Evolutionary conservation across 1,140 invertebrate genomes (phyloP).

Genomic region (Bombyx mandarina): DNA sequence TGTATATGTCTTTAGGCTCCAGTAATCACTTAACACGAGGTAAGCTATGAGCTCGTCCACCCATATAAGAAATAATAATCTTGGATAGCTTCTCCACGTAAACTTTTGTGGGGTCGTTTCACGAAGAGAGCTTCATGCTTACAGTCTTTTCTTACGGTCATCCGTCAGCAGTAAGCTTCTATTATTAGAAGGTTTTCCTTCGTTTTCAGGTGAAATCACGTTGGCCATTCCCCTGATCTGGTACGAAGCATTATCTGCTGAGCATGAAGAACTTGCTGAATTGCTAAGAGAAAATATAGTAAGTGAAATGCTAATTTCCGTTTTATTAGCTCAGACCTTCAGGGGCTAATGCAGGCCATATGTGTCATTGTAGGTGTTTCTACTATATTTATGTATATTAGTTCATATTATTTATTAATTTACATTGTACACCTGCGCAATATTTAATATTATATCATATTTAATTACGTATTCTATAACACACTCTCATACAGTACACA

Average conservation of each 20-base stretch:
- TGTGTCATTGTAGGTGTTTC: too few relatives aligned
- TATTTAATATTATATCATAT: too few relatives aligned
- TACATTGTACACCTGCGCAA: too few relatives aligned
- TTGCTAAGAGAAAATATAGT: slow-evolving; percentile 10
- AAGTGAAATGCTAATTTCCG: background rate
- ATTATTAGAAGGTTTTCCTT: background rate
- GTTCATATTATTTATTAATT: too few relatives aligned
- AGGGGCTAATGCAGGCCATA: too few relatives aligned
- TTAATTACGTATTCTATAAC: too few relatives aligned
- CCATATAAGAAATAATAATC: background rate
- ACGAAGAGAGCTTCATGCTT: background rate
- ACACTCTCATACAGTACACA: too few relatives aligned
- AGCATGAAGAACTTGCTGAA: slow-evolving; percentile 8
- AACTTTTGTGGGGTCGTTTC: background rate
- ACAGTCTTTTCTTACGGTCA: background rate
- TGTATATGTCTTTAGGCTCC: too few relatives aligned
- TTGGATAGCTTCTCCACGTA: background rate
- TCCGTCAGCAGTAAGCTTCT: background rate
- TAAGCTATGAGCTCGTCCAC: background rate
- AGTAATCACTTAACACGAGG: too few relatives aligned
- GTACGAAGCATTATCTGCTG: slow-evolving; percentile 10
- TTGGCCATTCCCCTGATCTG: slow-evolving; percentile 15
- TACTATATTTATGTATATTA: too few relatives aligned
- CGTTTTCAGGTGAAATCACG: slow-evolving; percentile 13
- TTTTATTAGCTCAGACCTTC: too few relatives aligned